A percentile compares a stretch with the other conserved stretches of the same genome.
These are phyloP conservation scores for Pseudanteris insignis DNA, from an alignment of 2,888 invertebrate species.

Conservation along the genomic window DNA sequence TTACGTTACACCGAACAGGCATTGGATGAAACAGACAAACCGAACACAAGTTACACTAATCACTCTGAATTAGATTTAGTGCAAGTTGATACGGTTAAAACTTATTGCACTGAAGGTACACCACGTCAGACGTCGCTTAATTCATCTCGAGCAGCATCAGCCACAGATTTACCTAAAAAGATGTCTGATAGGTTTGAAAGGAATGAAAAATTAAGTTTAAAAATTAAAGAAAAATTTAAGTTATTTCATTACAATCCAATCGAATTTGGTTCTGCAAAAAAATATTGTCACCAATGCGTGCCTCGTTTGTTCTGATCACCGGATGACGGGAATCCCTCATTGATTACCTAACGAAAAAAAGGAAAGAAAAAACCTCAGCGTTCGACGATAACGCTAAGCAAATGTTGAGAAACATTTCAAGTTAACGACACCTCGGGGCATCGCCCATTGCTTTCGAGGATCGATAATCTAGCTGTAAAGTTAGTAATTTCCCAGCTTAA, in stretches of 20 bases:
- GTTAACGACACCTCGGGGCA: slow-evolving; percentile 2
- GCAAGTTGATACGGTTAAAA: slow-evolving; percentile 84
- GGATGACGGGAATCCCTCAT: no score
- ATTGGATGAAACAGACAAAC: slow-evolving; percentile 69
- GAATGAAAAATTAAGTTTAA: slow-evolving; percentile 29
- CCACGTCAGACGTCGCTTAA: slow-evolving; percentile 73
- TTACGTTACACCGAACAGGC: slow-evolving; percentile 85
- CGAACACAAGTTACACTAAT: slow-evolving; percentile 53
- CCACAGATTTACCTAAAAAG: slow-evolving; percentile 77
- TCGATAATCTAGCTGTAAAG: slow-evolving; percentile 16
- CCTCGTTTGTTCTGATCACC: no score
- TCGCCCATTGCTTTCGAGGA: background rate
- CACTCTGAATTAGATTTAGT: slow-evolving; percentile 63
- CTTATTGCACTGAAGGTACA: slow-evolving; percentile 91
- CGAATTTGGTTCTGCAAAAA: no score
- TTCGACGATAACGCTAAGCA: background rate
- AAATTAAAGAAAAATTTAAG: slow-evolving; percentile 30
- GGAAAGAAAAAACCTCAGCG: no score
- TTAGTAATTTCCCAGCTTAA: slow-evolving; percentile 15
- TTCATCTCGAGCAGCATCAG: slow-evolving; percentile 88
- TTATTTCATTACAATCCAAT: no score
- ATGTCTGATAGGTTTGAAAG: slow-evolving; percentile 25
- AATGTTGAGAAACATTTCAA: background rate
- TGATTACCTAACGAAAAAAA: no score
- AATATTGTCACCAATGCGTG: no score